Evolutionary conservation across 2,888 invertebrate species (phyloP), one percentile per base, ranked within the genome.

Genomic region (Lucinisca nassula): DNA sequence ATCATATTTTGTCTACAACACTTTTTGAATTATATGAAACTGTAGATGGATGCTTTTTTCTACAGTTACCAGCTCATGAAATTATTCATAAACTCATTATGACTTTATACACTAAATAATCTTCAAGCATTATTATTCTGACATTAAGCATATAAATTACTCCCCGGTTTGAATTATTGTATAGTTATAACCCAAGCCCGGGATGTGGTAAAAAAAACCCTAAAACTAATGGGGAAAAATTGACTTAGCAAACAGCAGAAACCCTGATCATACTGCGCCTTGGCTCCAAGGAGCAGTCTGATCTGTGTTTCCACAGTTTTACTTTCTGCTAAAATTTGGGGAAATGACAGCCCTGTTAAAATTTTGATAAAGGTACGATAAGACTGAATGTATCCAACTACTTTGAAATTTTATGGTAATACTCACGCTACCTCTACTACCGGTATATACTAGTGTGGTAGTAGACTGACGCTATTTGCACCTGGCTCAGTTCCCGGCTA

Each of bases 41-140:
- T 67, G 17, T 67, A 67, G 35, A 55, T 55, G n/a, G n/a, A 10
- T 35, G 35, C 67, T 32, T 10, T 67, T 30, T 61, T 45, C 4
- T 72, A 70, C 24, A 45, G 49, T 51, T n/a, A 80, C 61, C 51
- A 38, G 61, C 32, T 73, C 70, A 45, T 84, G 73, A 84, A 84
- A 79, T 73, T 79, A 79, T 84, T 84, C 84, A 74, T 17, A 35
- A 21, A 67, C 67, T 67, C 30, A 67, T 30, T 35, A 67, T 67
- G 12, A 55, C 35, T 30, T 67, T 35, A 67, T 67, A 67, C 67
- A 67, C 67, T 67, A 67, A 30, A 67, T 67, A 67, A 67, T 6
- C 67, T 67, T 67, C 17, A 67, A 32, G 67, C 24, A 67, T 67
- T 24, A 32, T 67, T 35, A 21, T 67, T 67, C 35, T 67, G 67